These are phyloP conservation scores for Pseudonaja textilis DNA, from an alignment of 2,113 vertebrate species.

Conservation along the genomic window DNA sequence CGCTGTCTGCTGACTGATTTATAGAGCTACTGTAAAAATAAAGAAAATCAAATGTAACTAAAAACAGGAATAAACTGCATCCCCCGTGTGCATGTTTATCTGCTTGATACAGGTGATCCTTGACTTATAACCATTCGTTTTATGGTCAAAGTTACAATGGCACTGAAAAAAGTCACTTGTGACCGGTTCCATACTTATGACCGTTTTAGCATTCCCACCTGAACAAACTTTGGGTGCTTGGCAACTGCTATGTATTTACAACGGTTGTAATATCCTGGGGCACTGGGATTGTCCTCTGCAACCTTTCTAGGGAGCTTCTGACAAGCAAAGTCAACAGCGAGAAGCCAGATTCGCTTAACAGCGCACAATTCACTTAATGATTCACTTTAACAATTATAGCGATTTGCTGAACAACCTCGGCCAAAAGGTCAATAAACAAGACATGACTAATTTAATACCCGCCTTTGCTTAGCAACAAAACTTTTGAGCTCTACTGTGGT, in stretches of 20 bases:
- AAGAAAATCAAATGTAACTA: constrained; percentile 46
- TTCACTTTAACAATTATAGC: constrained; percentile 72
- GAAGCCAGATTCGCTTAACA: background rate
- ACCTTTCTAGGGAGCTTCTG: background rate
- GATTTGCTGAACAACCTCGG: constrained; percentile 76
- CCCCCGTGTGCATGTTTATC: constrained; percentile 63
- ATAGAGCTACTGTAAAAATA: constrained; percentile 88
- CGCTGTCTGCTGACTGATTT: constrained; percentile 97
- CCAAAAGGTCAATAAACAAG: constrained; percentile 75
- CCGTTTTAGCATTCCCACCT: background rate
- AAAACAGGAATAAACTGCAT: constrained; percentile 32
- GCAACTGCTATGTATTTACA: background rate
- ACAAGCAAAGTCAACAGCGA: background rate
- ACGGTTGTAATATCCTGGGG: background rate
- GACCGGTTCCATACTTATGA: background rate
- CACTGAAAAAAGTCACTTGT: background rate
- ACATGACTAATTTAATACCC: constrained; percentile 69
- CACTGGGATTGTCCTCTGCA: background rate
- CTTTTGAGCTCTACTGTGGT: background rate
- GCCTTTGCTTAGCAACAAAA: background rate
- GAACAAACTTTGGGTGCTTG: background rate
- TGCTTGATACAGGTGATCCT: background rate
- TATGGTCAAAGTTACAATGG: background rate
- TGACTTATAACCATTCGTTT: background rate
- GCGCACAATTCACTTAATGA: constrained; percentile 43